Base-by-base conservation (phyloP, 2,888 invertebrate species). In the Microctonus hyperodae region DNA sequence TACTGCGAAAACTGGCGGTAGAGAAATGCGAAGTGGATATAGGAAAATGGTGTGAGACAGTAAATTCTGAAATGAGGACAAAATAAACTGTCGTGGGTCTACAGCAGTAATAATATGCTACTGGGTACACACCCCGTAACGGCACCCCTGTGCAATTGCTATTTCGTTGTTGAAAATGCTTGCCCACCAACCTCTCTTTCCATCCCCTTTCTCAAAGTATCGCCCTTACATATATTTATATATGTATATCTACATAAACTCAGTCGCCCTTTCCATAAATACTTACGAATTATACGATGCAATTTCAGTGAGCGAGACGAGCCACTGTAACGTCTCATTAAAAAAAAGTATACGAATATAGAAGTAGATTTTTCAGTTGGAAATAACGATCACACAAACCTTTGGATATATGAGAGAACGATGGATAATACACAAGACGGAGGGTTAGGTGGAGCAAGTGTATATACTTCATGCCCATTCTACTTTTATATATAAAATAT, bases 61-160 rank as follows among this genome's bases (percentile, higher is more conserved):
- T 82, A 82, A 81, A 82, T 82, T 75, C 71, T 72, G 75, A 79
- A 82, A 82, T 78, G 80, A 81, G 78, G 76, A 73, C 65, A 76
- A 72, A 81, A 82, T 81, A 81, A 82, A 81, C 79, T 79, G 78
- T 75, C 76, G 75, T 72, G 73, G 73, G 65, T 68, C 72, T 75
- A 74, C 73, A 73, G 72, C 69, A 67, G 76, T 78, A 79, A 77
- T 79, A 81, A 79, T 78, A 78, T 76, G 74, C 78, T 77, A 77
- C 73, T 71, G 70, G 73, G 70, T 70, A 68, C 44, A 44, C 44
- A 44, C 44, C 44, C 70, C 68, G 70, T 70, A 78, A 79, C 78
- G 77, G 76, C 76, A 74, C 74, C 70, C 74, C 70, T 70, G 74
- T 72, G 72, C 76, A 73, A 70, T 71, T 68, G 60, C 69, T 65